Base-by-base conservation (phyloP, 2,888 invertebrate species). In the Drosophila emarginata region DNA sequence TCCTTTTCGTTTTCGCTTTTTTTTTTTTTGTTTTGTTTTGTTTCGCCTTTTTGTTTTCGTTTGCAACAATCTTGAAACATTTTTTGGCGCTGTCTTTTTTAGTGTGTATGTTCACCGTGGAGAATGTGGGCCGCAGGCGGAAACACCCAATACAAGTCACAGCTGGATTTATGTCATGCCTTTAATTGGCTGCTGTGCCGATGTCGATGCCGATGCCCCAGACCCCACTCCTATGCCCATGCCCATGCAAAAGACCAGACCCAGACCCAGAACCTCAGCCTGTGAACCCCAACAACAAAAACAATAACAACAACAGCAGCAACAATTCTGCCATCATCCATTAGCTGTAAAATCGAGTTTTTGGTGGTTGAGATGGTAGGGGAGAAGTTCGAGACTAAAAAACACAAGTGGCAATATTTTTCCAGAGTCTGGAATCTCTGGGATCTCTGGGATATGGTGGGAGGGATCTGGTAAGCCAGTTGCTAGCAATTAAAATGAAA, bases 131-230 rank as follows among this genome's bases (percentile, higher is more conserved):
- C 87, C 87, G 86, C 82, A 89, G 89, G 88, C 89, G 89, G 90
- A 91, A 91, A 91, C 91, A 91, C 91, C 91, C 91, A 91, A 90
- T 91, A 90, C 90, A 89, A 91, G 91, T 90, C 90, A 87, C 90
- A 90, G 90, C 89, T 90, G 90, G 90, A 91, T 91, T 91, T 91
- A 91, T 91, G 90, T 89, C 90, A 88, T 89, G 89, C 84, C 89
- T 91, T 91, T 91, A 91, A 91, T 91, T 91, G 91, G 91, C 90
- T 91, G 89, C 88, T 84, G 87, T 86, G 79, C 87, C 86, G 80
- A 79, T 79, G 72, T 66, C 71, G 73, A 58, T 62, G 63, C 64
- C 64, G 60, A 53, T 54, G 62, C 32, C 32, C n/a, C 58, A 40
- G 12, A 40, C 57, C 50, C 28, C 21, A 14, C 18, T 36, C 28